Evolutionary conservation across 2,888 invertebrate species (phyloP), one percentile per base, ranked within the genome.

Genomic region (Branchellion lobata): DNA sequence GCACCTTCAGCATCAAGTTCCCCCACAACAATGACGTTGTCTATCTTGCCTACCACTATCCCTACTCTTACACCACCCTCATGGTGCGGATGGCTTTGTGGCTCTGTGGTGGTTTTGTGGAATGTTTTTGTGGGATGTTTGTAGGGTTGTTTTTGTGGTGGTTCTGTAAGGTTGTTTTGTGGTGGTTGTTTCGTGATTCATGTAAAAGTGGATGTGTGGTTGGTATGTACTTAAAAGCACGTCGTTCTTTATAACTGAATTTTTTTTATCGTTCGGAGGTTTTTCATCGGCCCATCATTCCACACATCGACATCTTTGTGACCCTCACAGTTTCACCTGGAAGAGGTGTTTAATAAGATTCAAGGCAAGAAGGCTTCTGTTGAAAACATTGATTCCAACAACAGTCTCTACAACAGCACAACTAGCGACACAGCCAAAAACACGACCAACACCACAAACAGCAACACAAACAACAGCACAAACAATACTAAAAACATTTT

Each of bases 31-130:
- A 91, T 82, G 94, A 94, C 85, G 90, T 93, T 76, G 93, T 93
- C 86, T 94, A 94, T 87, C 87, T 94, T 81, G 94, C 94, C 1
- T 94, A 94, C 86, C 94, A 94, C 87, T 94, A 92, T 86, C 94
- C 94, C 0, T 94, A 92, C 87, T 93, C 93, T 0, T 94, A 93
- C 86, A 91, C 92, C 27, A 91, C 91, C 87, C 89, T 93, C 85
- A 89, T 92, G 91, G 92, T 92, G 84, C 88, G 87, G 76, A n/a
- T n/a, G n/a, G n/a, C n/a, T n/a, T n/a, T 57, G 11, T 72, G 18
- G 36, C 14, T 11, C 11, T 21, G 36, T 68, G 21, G 14, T 68
- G 11, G 14, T n/a, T n/a, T n/a, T n/a, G n/a, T n/a, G n/a, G n/a
- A n/a, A n/a, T n/a, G n/a, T n/a, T n/a, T n/a, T n/a, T 14, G 24